Evolutionary conservation across 2,888 invertebrate genomes (phyloP).

Genomic region (Ormyrus thymus): DNA sequence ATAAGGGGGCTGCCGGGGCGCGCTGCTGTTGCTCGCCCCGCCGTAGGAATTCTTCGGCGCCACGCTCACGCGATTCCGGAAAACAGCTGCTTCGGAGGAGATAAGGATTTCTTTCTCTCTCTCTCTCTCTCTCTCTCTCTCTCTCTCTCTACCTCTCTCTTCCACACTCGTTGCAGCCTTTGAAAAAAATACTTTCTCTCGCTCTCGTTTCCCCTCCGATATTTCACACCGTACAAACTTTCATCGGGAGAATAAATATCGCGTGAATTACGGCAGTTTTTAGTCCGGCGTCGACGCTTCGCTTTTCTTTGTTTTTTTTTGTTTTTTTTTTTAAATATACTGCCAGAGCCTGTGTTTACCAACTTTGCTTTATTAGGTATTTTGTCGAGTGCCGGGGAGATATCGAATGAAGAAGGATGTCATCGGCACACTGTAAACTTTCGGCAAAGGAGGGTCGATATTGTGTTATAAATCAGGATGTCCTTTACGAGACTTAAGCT

Average conservation of each 20-base stretch:
- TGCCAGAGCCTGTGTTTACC: conserved; percentile 13
- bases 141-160: neutral
- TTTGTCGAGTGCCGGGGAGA: conserved; percentile 9
- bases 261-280: conserved; percentile 37
- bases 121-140: neutral
- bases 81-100: conserved; percentile 47
- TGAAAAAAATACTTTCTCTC: conserved; percentile 17
- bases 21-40: neutral
- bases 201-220: conserved; percentile 6
- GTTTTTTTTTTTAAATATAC: conserved; percentile 23
- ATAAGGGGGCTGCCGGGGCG: neutral
- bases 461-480: conserved; percentile 20
- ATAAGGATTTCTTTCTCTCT: conserved; percentile 41
- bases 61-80: neutral
- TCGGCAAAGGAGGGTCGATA: neutral
- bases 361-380: conserved; percentile 41
- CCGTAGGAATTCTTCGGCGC: conserved; percentile 6
- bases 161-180: neutral
- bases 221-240: conserved; percentile 50
- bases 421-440: conserved; percentile 22
- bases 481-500: too few relatives aligned
- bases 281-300: neutral
- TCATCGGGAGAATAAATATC: conserved; percentile 49
- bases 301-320: too few relatives aligned
- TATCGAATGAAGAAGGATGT: conserved; percentile 2